Percentiles rank a stretch among this genome's conserved stretches.
Evolutionary conservation across 1,140 invertebrate species (phyloP).

Genomic region (Drosophila baimaii): DNA sequence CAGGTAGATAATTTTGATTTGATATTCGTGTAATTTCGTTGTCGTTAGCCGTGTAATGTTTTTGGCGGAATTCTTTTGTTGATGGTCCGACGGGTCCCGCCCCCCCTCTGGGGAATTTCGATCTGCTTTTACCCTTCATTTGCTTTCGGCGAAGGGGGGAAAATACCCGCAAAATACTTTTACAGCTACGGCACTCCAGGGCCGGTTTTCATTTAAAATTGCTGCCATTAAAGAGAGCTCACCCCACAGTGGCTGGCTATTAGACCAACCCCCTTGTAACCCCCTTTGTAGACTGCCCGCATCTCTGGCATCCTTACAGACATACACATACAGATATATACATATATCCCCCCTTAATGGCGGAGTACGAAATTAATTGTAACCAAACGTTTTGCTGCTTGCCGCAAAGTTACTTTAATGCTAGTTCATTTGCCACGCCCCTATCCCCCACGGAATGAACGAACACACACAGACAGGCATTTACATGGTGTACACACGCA

Average conservation of each 20-base stretch:
- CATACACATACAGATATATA: not conserved
- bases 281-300: not conserved
- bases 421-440: conserved; percentile 76
- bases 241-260: conserved; percentile 20
- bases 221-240: conserved; percentile 39
- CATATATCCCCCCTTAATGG: not conserved
- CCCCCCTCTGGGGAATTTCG: conserved; percentile 13
- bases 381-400: conserved; percentile 74
- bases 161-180: conserved; percentile 33
- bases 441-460: conserved; percentile 24
- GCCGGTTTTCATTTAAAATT: conserved; percentile 54
- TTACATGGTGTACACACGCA: conserved; percentile 24
- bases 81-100: not conserved
- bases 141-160: not conserved
- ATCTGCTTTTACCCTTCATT: conserved; percentile 29
- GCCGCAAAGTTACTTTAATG: conserved; percentile 70
- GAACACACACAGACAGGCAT: conserved; percentile 7
- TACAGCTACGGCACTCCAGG: conserved; percentile 19
- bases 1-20: conserved; percentile 52
- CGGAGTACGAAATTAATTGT: conserved; percentile 74
- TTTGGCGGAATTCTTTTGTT: conserved; percentile 25
- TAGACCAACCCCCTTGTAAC: not conserved
- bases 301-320: conserved; percentile 10
- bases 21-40: conserved; percentile 31
- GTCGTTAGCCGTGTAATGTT: conserved; percentile 10